Evolutionary conservation across 2,888 invertebrate species (phyloP).

Genomic region (Bimastos eiseni): DNA sequence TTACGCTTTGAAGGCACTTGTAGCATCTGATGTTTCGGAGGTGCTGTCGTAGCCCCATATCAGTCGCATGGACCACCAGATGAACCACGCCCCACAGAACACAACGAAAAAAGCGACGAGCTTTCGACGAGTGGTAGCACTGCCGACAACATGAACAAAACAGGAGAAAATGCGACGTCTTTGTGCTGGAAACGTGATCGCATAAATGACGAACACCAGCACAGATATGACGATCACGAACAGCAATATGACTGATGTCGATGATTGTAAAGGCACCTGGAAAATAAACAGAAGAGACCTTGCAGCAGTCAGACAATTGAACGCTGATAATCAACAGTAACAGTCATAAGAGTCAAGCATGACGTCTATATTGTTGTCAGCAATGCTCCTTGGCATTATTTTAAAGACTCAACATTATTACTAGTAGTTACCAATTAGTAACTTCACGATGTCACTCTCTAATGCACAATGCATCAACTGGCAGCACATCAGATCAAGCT

Average conservation of each 20-base stretch:
- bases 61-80: background rate
- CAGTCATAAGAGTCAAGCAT: background rate
- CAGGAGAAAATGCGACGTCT: background rate
- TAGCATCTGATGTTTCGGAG: background rate
- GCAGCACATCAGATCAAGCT: too few species aligned
- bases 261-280: background rate
- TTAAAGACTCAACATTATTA: too few species aligned
- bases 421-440: too few species aligned
- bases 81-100: background rate
- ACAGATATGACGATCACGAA: background rate
- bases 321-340: background rate
- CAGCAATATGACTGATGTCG: background rate
- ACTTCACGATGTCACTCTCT: too few species aligned
- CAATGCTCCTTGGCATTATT: background rate
- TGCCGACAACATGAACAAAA: background rate
- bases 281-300: background rate
- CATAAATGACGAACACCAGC: background rate
- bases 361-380: background rate
- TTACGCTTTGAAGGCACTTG: background rate
- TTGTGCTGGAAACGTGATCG: background rate
- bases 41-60: background rate
- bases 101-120: background rate
- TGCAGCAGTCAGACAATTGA: background rate
- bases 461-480: too few species aligned
- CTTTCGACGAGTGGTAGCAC: background rate